Evolutionary conservation across 2,888 invertebrate genomes (phyloP).

Genomic region (Abrostola triplasia): DNA sequence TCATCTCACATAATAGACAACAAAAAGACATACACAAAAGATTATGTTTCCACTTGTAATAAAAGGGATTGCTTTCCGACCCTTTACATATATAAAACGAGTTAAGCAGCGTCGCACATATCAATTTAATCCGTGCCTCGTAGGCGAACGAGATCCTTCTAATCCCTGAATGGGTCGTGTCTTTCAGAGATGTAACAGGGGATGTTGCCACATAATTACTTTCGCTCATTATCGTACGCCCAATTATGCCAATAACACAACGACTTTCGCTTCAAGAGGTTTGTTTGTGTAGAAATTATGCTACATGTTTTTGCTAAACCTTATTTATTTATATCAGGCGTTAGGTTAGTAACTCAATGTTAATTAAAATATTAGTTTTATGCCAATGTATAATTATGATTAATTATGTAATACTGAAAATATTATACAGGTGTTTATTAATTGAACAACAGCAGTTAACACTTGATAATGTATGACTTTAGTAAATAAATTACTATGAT

Average conservation of each 20-base stretch:
- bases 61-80: slow-evolving; percentile 82
- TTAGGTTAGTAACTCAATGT: too few species aligned
- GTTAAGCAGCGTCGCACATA: slow-evolving; percentile 81
- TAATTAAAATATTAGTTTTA: too few species aligned
- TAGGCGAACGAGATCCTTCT: slow-evolving; percentile 79
- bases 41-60: slow-evolving; percentile 82
- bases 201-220: slow-evolving; percentile 85
- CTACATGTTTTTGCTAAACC: neutral
- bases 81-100: slow-evolving; percentile 84
- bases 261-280: slow-evolving; percentile 38
- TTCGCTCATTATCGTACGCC: slow-evolving; percentile 70
- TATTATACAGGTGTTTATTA: too few species aligned
- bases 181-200: slow-evolving; percentile 72
- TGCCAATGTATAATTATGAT: too few species aligned
- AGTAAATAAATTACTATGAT: too few species aligned
- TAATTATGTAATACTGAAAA: too few species aligned
- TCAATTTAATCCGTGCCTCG: slow-evolving; percentile 83
- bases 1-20: slow-evolving; percentile 72
- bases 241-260: slow-evolving; percentile 56
- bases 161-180: slow-evolving; percentile 79
- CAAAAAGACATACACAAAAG: slow-evolving; percentile 79
- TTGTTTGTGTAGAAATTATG: slow-evolving; percentile 33
- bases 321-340: neutral
- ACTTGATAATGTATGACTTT: too few species aligned
- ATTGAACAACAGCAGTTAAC: too few species aligned